These are phyloP conservation scores for Nothoprocta pentlandii DNA, from an alignment of 2,113 vertebrate species.

Conservation along the genomic window DNA sequence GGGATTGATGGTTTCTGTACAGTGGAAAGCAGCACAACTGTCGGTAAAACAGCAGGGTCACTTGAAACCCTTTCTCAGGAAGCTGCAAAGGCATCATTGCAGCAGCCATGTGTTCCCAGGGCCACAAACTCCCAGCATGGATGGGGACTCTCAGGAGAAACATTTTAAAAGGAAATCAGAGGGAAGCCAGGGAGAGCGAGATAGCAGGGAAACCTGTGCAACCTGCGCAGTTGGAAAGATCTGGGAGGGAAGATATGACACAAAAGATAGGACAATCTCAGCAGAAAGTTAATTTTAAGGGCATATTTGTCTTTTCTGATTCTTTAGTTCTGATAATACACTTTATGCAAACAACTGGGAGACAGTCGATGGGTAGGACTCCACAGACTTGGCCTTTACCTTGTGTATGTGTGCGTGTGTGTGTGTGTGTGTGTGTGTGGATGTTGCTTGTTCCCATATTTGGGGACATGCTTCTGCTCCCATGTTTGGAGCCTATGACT, in stretches of 20 bases:
- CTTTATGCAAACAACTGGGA: background rate
- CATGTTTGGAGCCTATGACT: background rate
- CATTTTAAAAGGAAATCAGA: background rate
- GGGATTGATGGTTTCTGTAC: background rate
- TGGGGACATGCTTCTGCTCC: background rate
- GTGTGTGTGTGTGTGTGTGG: too few species aligned
- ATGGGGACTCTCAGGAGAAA: background rate
- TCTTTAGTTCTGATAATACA: background rate
- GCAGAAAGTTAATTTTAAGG: background rate
- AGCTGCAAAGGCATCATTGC: background rate
- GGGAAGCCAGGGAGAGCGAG: background rate
- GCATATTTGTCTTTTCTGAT: background rate
- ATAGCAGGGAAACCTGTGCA: background rate
- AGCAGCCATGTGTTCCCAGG: background rate
- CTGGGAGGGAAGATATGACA: background rate
- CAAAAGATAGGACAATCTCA: background rate
- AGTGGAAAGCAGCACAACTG: background rate
- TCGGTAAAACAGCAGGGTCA: background rate
- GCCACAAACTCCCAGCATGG: background rate
- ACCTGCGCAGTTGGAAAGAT: background rate
- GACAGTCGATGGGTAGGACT: fast-evolving
- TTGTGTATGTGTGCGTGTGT: background rate
- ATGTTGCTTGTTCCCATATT: too few species aligned
- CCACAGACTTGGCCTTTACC: background rate
- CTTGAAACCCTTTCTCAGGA: background rate